Base-by-base conservation (phyloP, 2,888 invertebrate species). In the Sarcophaga variegata region DNA sequence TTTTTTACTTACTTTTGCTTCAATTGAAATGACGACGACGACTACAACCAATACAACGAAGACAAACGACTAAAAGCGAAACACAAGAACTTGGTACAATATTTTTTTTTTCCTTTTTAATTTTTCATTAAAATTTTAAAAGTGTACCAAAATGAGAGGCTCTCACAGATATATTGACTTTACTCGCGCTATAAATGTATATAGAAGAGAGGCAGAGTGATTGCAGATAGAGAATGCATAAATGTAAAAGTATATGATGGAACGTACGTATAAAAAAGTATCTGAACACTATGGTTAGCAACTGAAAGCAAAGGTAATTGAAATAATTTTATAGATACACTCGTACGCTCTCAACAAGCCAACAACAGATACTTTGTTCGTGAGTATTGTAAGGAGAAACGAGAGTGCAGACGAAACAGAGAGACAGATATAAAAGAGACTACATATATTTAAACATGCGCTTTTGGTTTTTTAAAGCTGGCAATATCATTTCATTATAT, bases 11-110 rank as follows among this genome's bases (percentile, higher is more conserved):
- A 92, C 92, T 92, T 92, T 92, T 91, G 92, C 90, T 88, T 92
- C 91, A 92, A 92, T 90, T 91, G 91, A 92, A 92, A 92, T 89
- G 89, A 92, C 91, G 91, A 92, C 92, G 90, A 92, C 91, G 92
- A 92, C 92, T 92, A 92, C 92, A 92, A 92, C 92, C 90, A 92
- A 92, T 90, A 92, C 89, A 85, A 91, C 91, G 90, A 90, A 90
- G 89, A 89, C 90, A 90, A 90, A 91, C 90, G 89, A 91, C 91
- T 92, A 90, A 92, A 91, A 91, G 90, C 90, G 91, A 92, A 89
- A 84, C 54, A 81, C 76, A 81, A 82, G 81, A 87, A 84, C 81
- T 84, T 81, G 78, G 74, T 83, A 72, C 54, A 14, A 66, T 71
- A 70, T 86, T 75, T 80, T 82, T 79, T 79, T 22, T 63, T 64